These are phyloP conservation scores for Poecilus cupreus DNA, from an alignment of 2,888 invertebrate species.

Conservation along the genomic window DNA sequence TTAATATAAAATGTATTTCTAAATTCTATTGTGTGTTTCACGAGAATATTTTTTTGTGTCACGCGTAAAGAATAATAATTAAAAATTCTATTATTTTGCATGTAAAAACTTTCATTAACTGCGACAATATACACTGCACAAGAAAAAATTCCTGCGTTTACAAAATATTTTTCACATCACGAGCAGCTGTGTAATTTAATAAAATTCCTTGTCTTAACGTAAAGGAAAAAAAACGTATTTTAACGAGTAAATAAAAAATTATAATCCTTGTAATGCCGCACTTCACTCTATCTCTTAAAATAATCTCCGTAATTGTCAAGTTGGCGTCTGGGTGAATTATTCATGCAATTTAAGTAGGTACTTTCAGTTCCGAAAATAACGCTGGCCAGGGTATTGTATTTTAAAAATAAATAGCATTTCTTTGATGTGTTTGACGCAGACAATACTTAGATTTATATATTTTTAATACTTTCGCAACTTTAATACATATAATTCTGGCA, in stretches of 20 bases:
- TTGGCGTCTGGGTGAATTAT: slow-evolving; percentile 21
- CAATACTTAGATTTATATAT: neutral
- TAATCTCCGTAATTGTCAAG: slow-evolving; percentile 11
- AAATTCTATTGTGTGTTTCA: too few species aligned
- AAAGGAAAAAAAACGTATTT: neutral
- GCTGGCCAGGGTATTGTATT: neutral
- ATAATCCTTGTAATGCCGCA: neutral
- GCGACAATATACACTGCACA: too few species aligned
- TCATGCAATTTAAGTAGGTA: neutral
- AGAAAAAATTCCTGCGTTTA: too few species aligned
- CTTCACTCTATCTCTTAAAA: neutral
- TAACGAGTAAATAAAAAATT: slow-evolving; percentile 9
- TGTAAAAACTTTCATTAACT: too few species aligned
- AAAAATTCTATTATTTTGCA: too few species aligned
- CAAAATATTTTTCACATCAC: neutral
- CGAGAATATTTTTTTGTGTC: too few species aligned
- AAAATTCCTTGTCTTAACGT: neutral
- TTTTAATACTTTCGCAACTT: neutral
- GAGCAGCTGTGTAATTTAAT: neutral
- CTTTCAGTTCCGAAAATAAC: neutral
- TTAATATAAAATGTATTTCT: too few species aligned
- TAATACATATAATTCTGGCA: neutral
- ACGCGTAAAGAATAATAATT: too few species aligned
- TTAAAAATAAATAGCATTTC: neutral
- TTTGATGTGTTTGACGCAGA: neutral